These are phyloP conservation scores for Forpus xanthops DNA, from an alignment of 2,797 vertebrate genomes.

Conservation along the genomic window DNA sequence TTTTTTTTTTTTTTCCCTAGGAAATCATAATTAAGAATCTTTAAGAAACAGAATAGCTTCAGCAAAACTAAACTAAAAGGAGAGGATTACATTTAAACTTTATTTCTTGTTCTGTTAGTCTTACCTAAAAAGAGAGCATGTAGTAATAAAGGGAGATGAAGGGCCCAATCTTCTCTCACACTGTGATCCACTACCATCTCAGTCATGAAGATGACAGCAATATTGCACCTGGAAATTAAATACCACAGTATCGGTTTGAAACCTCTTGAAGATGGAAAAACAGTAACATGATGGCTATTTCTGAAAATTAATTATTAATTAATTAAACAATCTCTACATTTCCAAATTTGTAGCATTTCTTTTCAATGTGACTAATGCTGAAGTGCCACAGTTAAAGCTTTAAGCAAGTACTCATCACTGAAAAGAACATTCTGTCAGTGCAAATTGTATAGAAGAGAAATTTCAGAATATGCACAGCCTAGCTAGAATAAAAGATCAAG, in stretches of 20 bases:
- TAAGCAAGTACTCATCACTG: not conserved
- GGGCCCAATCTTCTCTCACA: conserved; percentile 97
- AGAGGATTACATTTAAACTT: not conserved
- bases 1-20: not conserved
- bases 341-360: not conserved
- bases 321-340: not conserved
- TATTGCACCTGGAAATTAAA: conserved; percentile 88
- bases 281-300: not conserved
- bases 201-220: conserved; percentile 99
- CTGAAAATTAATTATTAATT: not conserved
- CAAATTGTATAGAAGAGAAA: not conserved
- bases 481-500: not conserved
- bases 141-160: conserved; percentile 92
- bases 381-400: not conserved
- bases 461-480: not conserved
- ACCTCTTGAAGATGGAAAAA: not conserved
- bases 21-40: not conserved
- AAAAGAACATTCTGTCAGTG: not conserved
- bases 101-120: not conserved
- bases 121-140: conserved; percentile 96
- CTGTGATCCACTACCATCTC: conserved; percentile 99
- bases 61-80: not conserved
- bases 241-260: not conserved
- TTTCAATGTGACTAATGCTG: not conserved
- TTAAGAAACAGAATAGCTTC: not conserved